Conservation (phyloP, 2,888 invertebrate genomes). For the Acholoe squamosa region DNA sequence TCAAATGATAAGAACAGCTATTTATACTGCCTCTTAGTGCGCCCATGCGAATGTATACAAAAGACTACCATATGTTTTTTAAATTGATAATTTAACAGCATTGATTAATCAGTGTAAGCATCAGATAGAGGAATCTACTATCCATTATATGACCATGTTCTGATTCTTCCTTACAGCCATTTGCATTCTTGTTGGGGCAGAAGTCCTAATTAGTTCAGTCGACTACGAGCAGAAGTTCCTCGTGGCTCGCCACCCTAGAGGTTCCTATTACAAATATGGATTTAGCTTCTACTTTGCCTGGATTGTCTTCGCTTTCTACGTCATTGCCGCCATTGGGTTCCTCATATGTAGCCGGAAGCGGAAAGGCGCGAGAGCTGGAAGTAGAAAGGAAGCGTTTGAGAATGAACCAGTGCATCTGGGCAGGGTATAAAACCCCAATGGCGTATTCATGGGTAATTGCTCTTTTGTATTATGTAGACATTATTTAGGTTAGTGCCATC, state of each 20-base stretch:
- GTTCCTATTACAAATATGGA: conserved; percentile 88
- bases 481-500: neutral
- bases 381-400: conserved; percentile 92
- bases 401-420: conserved; percentile 92
- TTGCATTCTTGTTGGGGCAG: conserved; percentile 91
- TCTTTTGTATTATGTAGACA: neutral
- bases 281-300: conserved; percentile 86
- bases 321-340: conserved; percentile 89
- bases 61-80: no score
- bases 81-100: no score
- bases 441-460: neutral
- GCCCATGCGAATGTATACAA: no score
- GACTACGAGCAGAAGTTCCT: conserved; percentile 89
- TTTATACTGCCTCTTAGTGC: no score
- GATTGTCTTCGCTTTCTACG: conserved; percentile 89
- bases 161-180: conserved; percentile 86
- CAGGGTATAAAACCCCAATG: conserved; percentile 74
- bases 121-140: no score
- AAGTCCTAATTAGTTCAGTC: conserved; percentile 90
- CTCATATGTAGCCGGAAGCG: conserved; percentile 92
- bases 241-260: conserved; percentile 88
- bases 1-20: no score
- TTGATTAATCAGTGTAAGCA: no score
- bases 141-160: no score
- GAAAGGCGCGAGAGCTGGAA: conserved; percentile 92